Percentiles rank a stretch among this genome's conserved stretches.
Conservation (phyloP, 2,113 vertebrate genomes). For the Cyanocitta stelleri region DNA sequence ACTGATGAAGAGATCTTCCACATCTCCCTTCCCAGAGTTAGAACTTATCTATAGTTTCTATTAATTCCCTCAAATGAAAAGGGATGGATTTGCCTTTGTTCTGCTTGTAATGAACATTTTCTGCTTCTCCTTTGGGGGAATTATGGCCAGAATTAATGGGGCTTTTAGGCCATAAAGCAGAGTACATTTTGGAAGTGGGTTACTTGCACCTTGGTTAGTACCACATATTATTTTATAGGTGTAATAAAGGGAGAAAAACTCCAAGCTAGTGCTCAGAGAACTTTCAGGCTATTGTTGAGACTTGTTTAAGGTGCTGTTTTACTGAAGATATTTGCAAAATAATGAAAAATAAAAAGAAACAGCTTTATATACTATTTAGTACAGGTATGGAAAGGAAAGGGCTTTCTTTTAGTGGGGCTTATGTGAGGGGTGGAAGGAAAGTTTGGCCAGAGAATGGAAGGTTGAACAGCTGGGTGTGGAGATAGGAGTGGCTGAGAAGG, state of each 20-base stretch:
- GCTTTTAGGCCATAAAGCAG: background rate
- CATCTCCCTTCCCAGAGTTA: background rate
- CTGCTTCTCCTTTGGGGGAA: background rate
- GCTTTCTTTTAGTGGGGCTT: background rate
- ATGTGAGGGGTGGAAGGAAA: background rate
- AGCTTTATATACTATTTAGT: background rate
- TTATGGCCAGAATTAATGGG: slow-evolving; percentile 15
- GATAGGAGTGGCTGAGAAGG: background rate
- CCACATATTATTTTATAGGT: background rate
- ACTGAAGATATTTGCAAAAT: background rate
- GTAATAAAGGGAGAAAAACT: background rate
- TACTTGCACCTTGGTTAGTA: background rate
- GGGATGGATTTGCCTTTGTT: background rate
- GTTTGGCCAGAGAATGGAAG: background rate
- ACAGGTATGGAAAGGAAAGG: background rate
- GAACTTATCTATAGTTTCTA: background rate
- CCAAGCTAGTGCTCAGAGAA: background rate
- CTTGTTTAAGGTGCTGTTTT: background rate
- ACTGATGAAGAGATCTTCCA: background rate
- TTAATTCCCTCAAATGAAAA: background rate
- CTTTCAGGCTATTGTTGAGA: background rate
- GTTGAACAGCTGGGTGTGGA: background rate
- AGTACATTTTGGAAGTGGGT: background rate
- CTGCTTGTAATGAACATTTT: slow-evolving; percentile 3
- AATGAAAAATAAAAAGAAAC: background rate